Evolutionary conservation across 2,797 vertebrate genomes (phyloP).

Genomic region (Phaenicophaeus curvirostris): DNA sequence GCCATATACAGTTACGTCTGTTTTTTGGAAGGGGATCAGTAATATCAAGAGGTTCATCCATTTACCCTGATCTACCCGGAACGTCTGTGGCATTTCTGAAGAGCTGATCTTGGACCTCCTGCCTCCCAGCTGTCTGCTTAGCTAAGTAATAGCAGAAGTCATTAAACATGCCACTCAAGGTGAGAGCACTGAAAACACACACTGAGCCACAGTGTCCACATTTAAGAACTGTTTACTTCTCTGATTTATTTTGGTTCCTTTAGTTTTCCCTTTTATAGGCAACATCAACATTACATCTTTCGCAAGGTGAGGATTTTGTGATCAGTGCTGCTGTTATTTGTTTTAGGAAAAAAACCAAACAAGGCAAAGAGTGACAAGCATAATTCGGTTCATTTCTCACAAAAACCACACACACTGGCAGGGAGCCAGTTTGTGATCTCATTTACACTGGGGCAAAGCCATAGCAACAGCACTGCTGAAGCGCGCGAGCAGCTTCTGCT

Average conservation of each 20-base stretch:
- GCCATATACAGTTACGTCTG: background rate
- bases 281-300: background rate
- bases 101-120: background rate
- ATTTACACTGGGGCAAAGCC: background rate
- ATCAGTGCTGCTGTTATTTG: background rate
- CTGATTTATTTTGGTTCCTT: background rate
- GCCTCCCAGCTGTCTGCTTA: background rate
- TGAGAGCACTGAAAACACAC: background rate
- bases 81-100: background rate
- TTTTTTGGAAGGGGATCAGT: background rate
- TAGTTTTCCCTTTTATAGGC: background rate
- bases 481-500: background rate
- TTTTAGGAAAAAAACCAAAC: background rate
- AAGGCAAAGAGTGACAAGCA: background rate
- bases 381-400: background rate
- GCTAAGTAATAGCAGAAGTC: background rate
- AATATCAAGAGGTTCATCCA: background rate
- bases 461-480: background rate
- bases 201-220: background rate
- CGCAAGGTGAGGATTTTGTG: background rate
- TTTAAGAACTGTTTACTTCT: background rate
- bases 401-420: background rate
- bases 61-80: background rate
- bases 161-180: background rate
- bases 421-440: constrained; percentile 20